Evolutionary conservation across 1,140 invertebrate species (phyloP).

Genomic region (Alviniconcha marisindica): DNA sequence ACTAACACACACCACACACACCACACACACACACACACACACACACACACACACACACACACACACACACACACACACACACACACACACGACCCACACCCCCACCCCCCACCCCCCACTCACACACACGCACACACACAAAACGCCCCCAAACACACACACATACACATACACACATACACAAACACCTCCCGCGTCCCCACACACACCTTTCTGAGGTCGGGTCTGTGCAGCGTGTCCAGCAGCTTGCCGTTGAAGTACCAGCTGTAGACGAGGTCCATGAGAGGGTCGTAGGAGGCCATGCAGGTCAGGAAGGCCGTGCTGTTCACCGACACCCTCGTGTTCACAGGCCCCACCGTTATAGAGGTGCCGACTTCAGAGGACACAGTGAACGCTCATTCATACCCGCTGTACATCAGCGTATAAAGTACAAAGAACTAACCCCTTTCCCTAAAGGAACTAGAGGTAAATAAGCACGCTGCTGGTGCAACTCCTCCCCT

Average conservation of each 20-base stretch:
- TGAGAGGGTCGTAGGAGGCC: slow-evolving; percentile 42
- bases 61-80: background rate
- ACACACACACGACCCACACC: too few relatives aligned
- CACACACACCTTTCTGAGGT: background rate
- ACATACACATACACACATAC: background rate
- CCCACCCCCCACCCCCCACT: background rate
- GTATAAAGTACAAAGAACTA: slow-evolving; percentile 10
- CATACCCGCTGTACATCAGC: too few relatives aligned
- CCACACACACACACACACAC: too few relatives aligned
- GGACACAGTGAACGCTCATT: too few relatives aligned
- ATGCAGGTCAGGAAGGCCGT: slow-evolving; percentile 63
- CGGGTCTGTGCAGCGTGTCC: slow-evolving; percentile 19
- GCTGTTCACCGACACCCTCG: slow-evolving; percentile 50
- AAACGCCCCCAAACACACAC: background rate
- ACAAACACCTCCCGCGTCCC: background rate
- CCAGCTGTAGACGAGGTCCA: slow-evolving; percentile 61
- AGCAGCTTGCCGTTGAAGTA: slow-evolving; percentile 58
- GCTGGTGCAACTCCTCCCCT: background rate
- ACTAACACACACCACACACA: too few relatives aligned
- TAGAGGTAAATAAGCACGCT: background rate
- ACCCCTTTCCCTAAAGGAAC: background rate
- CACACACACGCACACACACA: background rate
- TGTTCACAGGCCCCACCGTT: slow-evolving; percentile 39
- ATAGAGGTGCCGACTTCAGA: slow-evolving; percentile 56
- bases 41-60: background rate